Evolutionary conservation across 1,140 invertebrate species (phyloP), one percentile per base, ranked within the genome.

Genomic region (Sogatella furcifera): DNA sequence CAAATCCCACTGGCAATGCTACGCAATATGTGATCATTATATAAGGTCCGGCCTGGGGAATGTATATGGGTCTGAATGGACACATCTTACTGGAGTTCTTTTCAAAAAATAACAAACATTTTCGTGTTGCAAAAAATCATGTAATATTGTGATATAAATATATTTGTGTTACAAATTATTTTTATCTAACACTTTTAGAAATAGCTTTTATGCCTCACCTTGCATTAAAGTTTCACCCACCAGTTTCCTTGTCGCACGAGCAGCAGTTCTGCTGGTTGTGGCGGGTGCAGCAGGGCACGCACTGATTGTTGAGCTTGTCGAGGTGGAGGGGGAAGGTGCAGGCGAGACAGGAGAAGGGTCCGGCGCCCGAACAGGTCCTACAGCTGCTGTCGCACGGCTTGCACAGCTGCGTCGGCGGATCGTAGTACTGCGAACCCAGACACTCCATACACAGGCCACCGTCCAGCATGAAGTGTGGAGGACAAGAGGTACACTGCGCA

Each of bases 371-470:
- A 66, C 86, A 90, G 1, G 82, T 78, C 4, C 77, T 75, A 60
- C 87, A 90, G n/a, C 81, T 79, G 0, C 76, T 67, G 65, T 89
- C 81, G 64, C 87, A 90, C 1, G 75, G 75, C 63, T 79, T 79
- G 65, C 87, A 89, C 0, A 80, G 78, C 63, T 82, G 81, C 14
- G 80, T 85, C n/a, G 77, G 72, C 0, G 80, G 71, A 63, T 88
- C 85, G 65, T 87, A 86, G 70, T 85, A 88, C 70, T 88, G 84
- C 0, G 82, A 81, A 13, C 81, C 81, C 2, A 85, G 76, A 64
- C 85, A 87, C 64, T 85, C 84, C 79, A 85, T 85, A 66, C 85
- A 87, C 0, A 87, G 70, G 0, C 84, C 84, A 28, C 83, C 82
- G 60, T 87, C 84, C 1, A 88, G 70, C 84, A 86, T 86, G 63